Percentiles rank a stretch among this genome's conserved stretches.
Conservation (phyloP, 2,113 vertebrate species). For the Phyllostomus discolor region DNA sequence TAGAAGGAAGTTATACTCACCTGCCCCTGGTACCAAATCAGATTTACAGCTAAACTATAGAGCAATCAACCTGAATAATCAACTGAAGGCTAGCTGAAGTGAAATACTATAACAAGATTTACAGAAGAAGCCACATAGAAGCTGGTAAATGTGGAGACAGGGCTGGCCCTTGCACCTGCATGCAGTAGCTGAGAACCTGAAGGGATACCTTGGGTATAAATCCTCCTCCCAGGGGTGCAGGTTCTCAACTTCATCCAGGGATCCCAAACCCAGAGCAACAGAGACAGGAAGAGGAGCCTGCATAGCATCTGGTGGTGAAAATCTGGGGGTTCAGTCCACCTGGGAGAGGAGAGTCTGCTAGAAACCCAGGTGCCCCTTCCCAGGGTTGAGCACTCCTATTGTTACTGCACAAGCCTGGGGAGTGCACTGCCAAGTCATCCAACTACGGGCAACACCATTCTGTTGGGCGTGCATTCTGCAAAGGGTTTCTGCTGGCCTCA, state of each 20-base stretch:
- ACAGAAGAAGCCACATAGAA: not conserved
- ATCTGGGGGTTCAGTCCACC: too few species aligned
- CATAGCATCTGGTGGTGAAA: too few species aligned
- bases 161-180: too few species aligned
- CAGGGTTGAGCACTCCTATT: not conserved
- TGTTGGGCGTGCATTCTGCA: not conserved
- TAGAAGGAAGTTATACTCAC: not conserved
- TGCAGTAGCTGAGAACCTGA: too few species aligned
- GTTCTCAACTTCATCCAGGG: too few species aligned
- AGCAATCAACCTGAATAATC: not conserved
- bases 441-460: not conserved
- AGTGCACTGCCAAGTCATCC: not conserved
- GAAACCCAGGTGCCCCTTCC: too few species aligned
- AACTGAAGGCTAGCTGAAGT: not conserved
- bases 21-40: not conserved
- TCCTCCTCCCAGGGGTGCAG: too few species aligned
- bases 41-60: not conserved
- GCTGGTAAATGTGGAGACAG: too few species aligned
- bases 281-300: too few species aligned
- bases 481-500: not conserved
- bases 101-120: not conserved
- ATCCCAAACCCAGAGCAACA: too few species aligned
- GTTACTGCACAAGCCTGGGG: not conserved
- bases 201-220: too few species aligned
- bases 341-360: too few species aligned